Evolutionary conservation across 1,140 invertebrate species (phyloP).

Genomic region (Tribolium castaneum): DNA sequence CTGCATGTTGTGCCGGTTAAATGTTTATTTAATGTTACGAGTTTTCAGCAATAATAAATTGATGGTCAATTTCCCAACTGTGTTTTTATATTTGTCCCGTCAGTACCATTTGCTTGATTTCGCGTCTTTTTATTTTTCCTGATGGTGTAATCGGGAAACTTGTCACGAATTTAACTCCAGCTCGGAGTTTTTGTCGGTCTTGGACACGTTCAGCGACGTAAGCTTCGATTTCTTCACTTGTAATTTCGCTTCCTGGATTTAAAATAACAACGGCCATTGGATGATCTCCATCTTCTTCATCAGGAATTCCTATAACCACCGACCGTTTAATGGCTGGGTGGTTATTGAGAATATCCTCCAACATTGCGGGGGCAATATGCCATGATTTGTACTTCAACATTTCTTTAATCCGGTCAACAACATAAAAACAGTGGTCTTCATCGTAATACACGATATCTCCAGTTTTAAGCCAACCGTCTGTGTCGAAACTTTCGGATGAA

Average conservation of each 20-base stretch:
- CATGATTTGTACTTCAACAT: slow-evolving; percentile 76
- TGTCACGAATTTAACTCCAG: slow-evolving; percentile 65
- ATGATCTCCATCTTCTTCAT: slow-evolving; percentile 71
- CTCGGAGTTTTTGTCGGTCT: slow-evolving; percentile 57
- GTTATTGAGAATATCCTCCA: slow-evolving; percentile 74
- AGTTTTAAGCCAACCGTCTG: slow-evolving; percentile 73
- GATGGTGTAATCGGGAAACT: slow-evolving; percentile 68
- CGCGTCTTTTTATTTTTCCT: slow-evolving; percentile 67
- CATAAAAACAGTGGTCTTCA: slow-evolving; percentile 72
- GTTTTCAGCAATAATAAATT: not conserved
- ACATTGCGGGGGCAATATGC: slow-evolving; percentile 66
- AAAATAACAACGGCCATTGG: slow-evolving; percentile 74
- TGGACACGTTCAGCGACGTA: slow-evolving; percentile 63
- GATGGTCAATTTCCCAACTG: not conserved
- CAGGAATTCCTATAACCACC: slow-evolving; percentile 75
- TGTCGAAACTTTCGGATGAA: slow-evolving; percentile 65
- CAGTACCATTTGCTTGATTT: slow-evolving; percentile 47
- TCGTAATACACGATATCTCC: slow-evolving; percentile 79
- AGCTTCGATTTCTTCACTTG: slow-evolving; percentile 65
- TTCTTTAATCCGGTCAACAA: slow-evolving; percentile 79
- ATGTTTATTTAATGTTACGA: not conserved
- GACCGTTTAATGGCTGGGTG: slow-evolving; percentile 75
- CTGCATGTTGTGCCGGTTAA: not conserved
- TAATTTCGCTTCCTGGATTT: slow-evolving; percentile 58
- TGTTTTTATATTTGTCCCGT: slow-evolving; percentile 41